Conservation (phyloP, 1,140 invertebrate species). For the Drosophila arizonae region DNA sequence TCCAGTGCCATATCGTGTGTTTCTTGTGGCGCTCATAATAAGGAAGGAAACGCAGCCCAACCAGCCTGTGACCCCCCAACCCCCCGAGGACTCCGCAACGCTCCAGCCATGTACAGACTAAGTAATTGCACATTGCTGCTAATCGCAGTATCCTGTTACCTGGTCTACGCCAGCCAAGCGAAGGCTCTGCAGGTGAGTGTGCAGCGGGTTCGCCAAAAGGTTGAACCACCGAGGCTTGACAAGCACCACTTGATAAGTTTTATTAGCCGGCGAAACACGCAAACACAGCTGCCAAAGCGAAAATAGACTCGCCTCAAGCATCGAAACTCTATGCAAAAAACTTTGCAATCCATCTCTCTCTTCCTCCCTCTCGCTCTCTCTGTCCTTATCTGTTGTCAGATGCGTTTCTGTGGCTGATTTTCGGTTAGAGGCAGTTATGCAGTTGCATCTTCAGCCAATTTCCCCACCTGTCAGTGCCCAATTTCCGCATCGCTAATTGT, state of each 20-base stretch:
- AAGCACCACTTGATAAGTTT: constrained; percentile 71
- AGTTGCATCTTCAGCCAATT: constrained; percentile 27
- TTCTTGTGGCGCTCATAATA: constrained; percentile 40
- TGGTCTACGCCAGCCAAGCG: constrained; percentile 60
- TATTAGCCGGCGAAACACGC: constrained; percentile 44
- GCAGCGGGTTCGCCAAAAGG: neutral
- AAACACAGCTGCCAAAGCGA: neutral
- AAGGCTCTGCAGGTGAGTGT: constrained; percentile 67
- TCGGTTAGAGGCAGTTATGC: constrained; percentile 3
- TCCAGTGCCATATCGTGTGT: constrained; percentile 7
- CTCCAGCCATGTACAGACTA: constrained; percentile 67
- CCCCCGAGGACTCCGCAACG: neutral
- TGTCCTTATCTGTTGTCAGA: neutral
- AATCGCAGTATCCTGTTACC: constrained; percentile 67
- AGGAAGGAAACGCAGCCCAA: neutral
- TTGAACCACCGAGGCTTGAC: constrained; percentile 19
- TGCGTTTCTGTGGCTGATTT: neutral
- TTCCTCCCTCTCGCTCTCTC: neutral
- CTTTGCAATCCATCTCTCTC: neutral
- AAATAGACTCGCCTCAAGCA: constrained; percentile 2
- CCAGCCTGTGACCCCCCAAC: neutral
- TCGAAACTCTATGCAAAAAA: neutral
- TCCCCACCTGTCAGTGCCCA: constrained; percentile 33
- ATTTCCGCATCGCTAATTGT: constrained; percentile 18
- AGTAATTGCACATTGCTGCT: constrained; percentile 73